A percentile compares a stretch with the other conserved stretches of the same genome.
Conservation (phyloP, 2,888 invertebrate species). For the Ceratothoa steindachneri region DNA sequence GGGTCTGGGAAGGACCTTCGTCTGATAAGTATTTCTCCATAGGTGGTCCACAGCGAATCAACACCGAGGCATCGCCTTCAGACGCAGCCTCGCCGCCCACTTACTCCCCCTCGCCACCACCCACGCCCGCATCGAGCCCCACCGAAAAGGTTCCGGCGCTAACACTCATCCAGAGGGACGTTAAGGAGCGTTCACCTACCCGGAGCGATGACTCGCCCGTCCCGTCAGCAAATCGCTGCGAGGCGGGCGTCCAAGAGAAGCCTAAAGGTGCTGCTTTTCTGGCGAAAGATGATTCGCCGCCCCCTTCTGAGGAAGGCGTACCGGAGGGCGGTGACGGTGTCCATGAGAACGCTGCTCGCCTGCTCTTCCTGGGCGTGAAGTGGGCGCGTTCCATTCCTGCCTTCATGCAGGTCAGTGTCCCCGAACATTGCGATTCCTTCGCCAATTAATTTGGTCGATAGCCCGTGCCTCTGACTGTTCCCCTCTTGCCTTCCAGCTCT, state of each 20-base stretch:
- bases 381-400: slow-evolving; percentile 75
- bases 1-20: neutral
- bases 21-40: no score
- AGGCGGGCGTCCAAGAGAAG: neutral
- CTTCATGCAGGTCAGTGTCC: slow-evolving; percentile 66
- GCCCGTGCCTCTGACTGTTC: no score
- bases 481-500: slow-evolving; percentile 60
- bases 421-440: neutral
- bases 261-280: neutral
- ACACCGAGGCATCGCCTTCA: slow-evolving; percentile 14
- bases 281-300: neutral
- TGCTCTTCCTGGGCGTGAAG: slow-evolving; percentile 71
- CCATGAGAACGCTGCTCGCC: slow-evolving; percentile 63
- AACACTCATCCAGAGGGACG: neutral
- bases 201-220: neutral
- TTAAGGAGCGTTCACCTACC: neutral
- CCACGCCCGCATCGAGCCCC: neutral
- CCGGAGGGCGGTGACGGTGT: slow-evolving; percentile 56
- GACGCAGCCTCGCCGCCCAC: neutral
- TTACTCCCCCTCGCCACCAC: slow-evolving; percentile 16
- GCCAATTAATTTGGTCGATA: no score
- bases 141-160: neutral
- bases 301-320: slow-evolving; percentile 54
- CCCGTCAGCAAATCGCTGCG: neutral
- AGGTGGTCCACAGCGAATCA: no score